Base-by-base conservation (phyloP, 2,113 vertebrate genomes). In the Pelecanus crispus region DNA sequence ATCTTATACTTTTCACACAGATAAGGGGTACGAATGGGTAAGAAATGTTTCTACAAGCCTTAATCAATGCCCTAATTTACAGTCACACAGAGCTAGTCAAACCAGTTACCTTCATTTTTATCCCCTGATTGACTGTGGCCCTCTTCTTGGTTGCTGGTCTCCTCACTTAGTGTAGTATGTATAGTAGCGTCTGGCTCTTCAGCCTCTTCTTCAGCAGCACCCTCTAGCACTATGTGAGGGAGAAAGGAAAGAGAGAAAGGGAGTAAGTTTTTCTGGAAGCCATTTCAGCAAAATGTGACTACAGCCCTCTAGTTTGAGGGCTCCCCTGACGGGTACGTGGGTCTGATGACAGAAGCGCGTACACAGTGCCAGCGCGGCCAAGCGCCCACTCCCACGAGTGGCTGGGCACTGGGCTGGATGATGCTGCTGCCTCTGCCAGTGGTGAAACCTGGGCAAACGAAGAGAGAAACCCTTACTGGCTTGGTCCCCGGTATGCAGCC, bases 31-130 rank as follows among this genome's bases (percentile, higher is more conserved):
- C 7, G 34, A 25, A 74, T 40, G n/a, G 56, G 15, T 67, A 74
- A 95, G 61, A 95, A 94, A 86, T 29, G 31, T 45, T 90, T 79
- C 80, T 44, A 47, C 56, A 62, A 86, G 31, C 40, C 72, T 74
- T 70, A 55, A 94, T 94, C 59, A 59, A 93, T 95, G 70, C 21
- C 18, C 36, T 84, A 22, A 86, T 74, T 81, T 71, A 59, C 2
- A 61, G 58, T 81, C 45, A 62, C 68, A 47, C 36, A 42, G 49
- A 90, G 85, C 73, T 38, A 82, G 93, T 56, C 86, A 75, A 94
- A 91, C 83, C 94, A 91, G 52, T 97, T 97, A 98, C 98, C 98
- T 98, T 97, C 98, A 98, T 98, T 96, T 95, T 98, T 97, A 86
- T 97, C 97, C 90, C 68, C 96, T 73, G 88, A 82, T 18, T 83